These are phyloP conservation scores for Ornithoptera alexandrae DNA, from an alignment of 2,888 invertebrate species.

Conservation along the genomic window DNA sequence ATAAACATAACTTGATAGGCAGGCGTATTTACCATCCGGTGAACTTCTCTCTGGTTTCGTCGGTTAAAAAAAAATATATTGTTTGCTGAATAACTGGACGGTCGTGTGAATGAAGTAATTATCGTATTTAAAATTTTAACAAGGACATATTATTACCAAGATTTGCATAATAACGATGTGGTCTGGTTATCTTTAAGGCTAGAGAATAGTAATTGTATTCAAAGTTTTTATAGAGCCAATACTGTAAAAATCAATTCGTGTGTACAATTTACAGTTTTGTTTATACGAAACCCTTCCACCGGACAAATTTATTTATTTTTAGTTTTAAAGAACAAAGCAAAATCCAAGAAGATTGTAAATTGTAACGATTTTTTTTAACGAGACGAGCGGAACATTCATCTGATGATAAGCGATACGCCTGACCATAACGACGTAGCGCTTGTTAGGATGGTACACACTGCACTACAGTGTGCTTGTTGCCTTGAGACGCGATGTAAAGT, in stretches of 20 bases:
- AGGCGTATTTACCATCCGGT: no score
- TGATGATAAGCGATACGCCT: no score
- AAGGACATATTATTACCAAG: neutral
- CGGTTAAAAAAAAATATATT: no score
- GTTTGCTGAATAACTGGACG: no score
- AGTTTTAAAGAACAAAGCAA: neutral
- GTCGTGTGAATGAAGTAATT: no score
- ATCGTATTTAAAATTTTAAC: neutral
- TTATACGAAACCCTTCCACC: neutral
- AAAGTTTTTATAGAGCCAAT: constrained; percentile 2
- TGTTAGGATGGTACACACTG: no score
- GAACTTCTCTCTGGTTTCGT: no score
- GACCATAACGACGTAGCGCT: no score
- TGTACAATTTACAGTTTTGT: neutral
- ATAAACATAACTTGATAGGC: no score
- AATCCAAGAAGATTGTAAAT: neutral
- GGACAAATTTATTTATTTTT: neutral
- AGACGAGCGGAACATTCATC: no score
- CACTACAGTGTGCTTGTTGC: no score
- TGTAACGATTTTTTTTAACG: neutral
- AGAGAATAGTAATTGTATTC: constrained; percentile 1
- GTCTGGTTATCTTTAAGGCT: constrained; percentile 10
- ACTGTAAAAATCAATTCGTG: neutral
- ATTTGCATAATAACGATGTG: constrained; percentile 7
- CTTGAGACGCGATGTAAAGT: no score